Conservation (phyloP, 1,140 invertebrate genomes). For the Condylostylus longicornis region DNA sequence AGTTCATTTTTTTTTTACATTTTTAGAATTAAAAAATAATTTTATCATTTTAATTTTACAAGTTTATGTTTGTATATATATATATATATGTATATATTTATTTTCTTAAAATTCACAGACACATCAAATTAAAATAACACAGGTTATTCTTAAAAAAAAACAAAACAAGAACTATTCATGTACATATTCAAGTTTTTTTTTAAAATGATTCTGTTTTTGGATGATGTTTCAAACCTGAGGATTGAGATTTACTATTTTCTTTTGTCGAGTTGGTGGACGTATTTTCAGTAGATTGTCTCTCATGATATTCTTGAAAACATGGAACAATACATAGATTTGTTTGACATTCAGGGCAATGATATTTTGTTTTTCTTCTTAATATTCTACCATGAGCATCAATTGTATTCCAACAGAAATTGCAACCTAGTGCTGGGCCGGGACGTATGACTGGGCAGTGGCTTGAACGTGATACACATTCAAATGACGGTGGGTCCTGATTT, state of each 20-base stretch:
- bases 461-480: conserved; percentile 27
- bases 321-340: conserved; percentile 75
- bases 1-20: too few relatives aligned
- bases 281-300: conserved; percentile 32
- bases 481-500: too few relatives aligned
- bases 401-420: conserved; percentile 79
- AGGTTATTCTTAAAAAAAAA: too few relatives aligned
- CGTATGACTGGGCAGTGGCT: conserved; percentile 64
- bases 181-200: too few relatives aligned
- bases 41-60: too few relatives aligned
- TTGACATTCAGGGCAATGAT: conserved; percentile 73
- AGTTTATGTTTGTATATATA: too few relatives aligned
- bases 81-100: too few relatives aligned
- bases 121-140: too few relatives aligned
- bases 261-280: conserved; percentile 9
- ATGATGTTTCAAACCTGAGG: conserved; percentile 2
- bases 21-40: too few relatives aligned
- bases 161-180: too few relatives aligned
- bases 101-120: too few relatives aligned
- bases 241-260: conserved; percentile 2
- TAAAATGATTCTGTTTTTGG: too few relatives aligned
- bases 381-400: conserved; percentile 64
- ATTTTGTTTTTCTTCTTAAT: conserved; percentile 68
- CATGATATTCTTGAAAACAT: conserved; percentile 69
- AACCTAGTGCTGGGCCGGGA: conserved; percentile 63